Base-by-base conservation (phyloP, 2,888 invertebrate genomes). In the Eilema caniola region DNA sequence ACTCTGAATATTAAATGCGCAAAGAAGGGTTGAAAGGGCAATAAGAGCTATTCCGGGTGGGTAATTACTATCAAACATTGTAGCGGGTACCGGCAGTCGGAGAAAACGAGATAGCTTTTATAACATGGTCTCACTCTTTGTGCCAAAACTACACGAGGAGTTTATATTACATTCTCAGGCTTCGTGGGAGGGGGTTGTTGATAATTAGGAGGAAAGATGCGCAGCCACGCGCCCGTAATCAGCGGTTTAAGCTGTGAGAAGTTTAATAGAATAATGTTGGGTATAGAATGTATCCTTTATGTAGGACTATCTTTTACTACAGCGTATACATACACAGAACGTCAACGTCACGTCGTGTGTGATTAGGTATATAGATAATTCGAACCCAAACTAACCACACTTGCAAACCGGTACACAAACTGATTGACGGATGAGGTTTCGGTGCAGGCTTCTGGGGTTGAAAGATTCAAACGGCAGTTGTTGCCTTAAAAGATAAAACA, bases 181-280 rank as follows among this genome's bases (percentile, higher is more conserved):
- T 89, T 91, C 89, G 88, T 86, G 84, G 88, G 86, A 86, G 85
- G 87, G 12, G 87, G 33, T 14, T 87, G 89, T 87, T 92, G 89
- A 92, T 94, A 94, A 95, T 95, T 93, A 94, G 93, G 89, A 87
- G 87, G 89, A 88, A 91, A 92, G 93, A 95, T 95, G 94, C 94
- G 91, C 89, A 88, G 89, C 90, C 94, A 94, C 93, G 94, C 90
- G 89, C 88, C 87, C 87, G 86, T 88, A 89, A 89, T 89, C 85
- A 86, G 79, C 71, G 89, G 84, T 77, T 75, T 77, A 88, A 88
- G 86, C 80, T 78, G 88, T 66, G 83, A 83, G 85, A 84, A 77
- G 65, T 79, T 80, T 78, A 69, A 76, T 75, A 74, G 56, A 74
- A 82, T 72, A 31, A 74, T 71, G 74, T 73, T 75, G 63, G 56